Evolutionary conservation across 2,113 vertebrate genomes (phyloP).

Genomic region (Sarotherodon lohbergeri): DNA sequence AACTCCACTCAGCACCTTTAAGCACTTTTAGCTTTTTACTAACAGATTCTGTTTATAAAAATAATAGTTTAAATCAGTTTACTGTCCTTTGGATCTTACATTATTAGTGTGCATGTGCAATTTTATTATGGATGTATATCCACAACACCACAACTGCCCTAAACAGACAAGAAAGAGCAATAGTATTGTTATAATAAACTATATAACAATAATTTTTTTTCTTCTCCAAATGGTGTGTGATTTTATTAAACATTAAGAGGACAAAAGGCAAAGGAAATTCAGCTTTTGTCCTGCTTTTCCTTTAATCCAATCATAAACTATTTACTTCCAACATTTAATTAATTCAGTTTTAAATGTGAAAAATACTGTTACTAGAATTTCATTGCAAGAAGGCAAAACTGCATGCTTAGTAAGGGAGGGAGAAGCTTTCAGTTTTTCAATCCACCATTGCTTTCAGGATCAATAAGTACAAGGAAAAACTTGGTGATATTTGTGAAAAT

Average conservation of each 20-base stretch:
- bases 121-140: neutral
- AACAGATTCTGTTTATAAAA: neutral
- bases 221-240: neutral
- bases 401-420: neutral
- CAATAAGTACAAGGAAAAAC: neutral
- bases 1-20: neutral
- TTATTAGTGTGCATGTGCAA: neutral
- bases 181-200: neutral
- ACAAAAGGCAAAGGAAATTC: neutral
- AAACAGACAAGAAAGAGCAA: neutral
- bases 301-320: neutral
- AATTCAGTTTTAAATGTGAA: neutral
- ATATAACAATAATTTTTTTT: neutral
- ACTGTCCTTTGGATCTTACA: neutral
- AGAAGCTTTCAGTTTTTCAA: neutral
- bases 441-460: neutral
- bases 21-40: neutral
- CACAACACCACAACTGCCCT: neutral
- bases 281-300: neutral
- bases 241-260: neutral
- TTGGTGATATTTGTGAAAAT: slow-evolving; percentile 15
- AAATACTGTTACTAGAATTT: neutral
- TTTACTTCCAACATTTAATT: neutral
- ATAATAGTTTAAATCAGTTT: neutral
- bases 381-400: neutral